These are phyloP conservation scores for Octopus bimaculoides DNA, from an alignment of 1,140 invertebrate species.

Conservation along the genomic window DNA sequence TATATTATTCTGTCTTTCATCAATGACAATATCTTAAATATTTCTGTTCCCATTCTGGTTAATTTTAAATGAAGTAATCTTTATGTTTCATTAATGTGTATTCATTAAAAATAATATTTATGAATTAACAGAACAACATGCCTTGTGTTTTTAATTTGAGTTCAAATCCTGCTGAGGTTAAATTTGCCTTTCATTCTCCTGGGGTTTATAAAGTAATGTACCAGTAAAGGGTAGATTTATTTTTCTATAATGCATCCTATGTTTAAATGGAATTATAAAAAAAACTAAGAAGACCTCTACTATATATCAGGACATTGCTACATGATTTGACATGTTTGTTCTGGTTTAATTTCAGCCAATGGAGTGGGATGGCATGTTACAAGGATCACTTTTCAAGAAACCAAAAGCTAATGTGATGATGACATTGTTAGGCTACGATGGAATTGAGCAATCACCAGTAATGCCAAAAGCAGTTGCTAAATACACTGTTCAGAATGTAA, in stretches of 20 bases:
- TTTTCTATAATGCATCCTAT: neutral
- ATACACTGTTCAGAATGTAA: constrained; percentile 45
- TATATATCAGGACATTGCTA: neutral
- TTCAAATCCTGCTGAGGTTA: too few relatives aligned
- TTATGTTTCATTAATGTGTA: too few relatives aligned
- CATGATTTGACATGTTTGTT: neutral
- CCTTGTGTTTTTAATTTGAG: too few relatives aligned
- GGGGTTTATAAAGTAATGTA: neutral
- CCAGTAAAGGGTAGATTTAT: neutral
- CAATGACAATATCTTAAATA: too few relatives aligned
- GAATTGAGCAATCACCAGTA: constrained; percentile 25
- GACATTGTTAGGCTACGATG: constrained; percentile 68
- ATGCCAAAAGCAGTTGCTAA: constrained; percentile 32
- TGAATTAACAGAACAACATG: too few relatives aligned
- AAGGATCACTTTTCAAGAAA: constrained; percentile 72
- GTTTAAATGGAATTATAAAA: neutral
- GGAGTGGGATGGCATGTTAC: constrained; percentile 70
- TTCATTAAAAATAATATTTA: too few relatives aligned
- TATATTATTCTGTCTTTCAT: too few relatives aligned
- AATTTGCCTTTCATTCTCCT: too few relatives aligned
- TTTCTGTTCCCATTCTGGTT: too few relatives aligned
- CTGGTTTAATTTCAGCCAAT: constrained; percentile 60
- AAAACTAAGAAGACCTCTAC: neutral
- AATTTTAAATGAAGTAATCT: too few relatives aligned
- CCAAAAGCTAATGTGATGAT: constrained; percentile 75